Conservation (phyloP, 2,113 vertebrate species). For the Corapipo altera region DNA sequence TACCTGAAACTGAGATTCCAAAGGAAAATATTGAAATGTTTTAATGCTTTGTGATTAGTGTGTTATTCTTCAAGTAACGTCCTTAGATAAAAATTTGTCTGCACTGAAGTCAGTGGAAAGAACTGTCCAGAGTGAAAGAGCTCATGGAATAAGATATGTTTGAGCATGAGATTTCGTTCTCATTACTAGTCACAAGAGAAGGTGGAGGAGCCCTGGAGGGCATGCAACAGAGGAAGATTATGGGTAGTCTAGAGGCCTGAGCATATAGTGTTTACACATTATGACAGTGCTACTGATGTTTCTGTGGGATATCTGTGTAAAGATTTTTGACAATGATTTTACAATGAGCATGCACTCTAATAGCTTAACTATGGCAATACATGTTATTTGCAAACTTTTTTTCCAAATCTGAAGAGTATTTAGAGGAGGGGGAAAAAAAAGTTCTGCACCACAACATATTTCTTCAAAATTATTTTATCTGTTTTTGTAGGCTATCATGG, state of each 20-base stretch:
- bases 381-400: not conserved
- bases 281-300: not conserved
- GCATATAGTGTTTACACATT: not conserved
- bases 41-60: not conserved
- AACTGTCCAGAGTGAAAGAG: not conserved
- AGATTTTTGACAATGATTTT: not conserved
- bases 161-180: not conserved
- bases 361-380: not conserved
- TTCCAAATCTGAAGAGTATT: not conserved
- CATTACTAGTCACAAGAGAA: not conserved
- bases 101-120: not conserved
- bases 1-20: not conserved
- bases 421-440: not conserved
- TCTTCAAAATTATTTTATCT: not conserved
- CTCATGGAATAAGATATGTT: not conserved
- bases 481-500: conserved; percentile 90
- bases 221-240: not conserved
- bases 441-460: not conserved
- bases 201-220: not conserved
- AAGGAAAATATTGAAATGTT: not conserved
- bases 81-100: not conserved
- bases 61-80: not conserved
- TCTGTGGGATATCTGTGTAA: not conserved
- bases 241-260: not conserved
- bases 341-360: not conserved